phyloP scores from a whole-genome alignment of 2,888 invertebrate species.

The Glomeris marginata region DNA sequence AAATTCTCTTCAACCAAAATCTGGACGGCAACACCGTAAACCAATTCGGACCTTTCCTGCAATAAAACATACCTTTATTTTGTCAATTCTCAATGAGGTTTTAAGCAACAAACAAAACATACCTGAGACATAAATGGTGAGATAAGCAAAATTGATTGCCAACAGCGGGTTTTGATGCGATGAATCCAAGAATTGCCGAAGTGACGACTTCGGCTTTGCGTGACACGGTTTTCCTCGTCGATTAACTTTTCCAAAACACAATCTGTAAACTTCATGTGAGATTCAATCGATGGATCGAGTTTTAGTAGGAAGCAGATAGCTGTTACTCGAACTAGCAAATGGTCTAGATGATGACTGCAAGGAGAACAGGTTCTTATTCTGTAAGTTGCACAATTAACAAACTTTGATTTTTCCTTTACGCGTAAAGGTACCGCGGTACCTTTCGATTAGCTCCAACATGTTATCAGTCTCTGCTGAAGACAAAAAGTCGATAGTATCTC shows the following conservation, averaged over 20 bases:
- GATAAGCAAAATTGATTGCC: constrained; percentile 8
- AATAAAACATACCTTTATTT: too few species aligned
- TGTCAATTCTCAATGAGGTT: too few species aligned
- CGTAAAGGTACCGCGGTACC: background rate
- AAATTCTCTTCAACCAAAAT: constrained; percentile 7
- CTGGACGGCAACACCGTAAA: background rate
- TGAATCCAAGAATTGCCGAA: constrained; percentile 11
- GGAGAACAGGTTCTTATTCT: background rate
- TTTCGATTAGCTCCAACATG: background rate
- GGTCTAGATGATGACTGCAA: background rate
- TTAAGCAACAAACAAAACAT: background rate
- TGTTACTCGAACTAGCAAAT: constrained; percentile 2
- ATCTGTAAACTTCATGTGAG: too few species aligned
- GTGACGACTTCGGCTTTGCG: constrained; percentile 1
- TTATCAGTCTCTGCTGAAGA: background rate
- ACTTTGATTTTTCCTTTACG: background rate
- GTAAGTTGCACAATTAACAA: background rate
- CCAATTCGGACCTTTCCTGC: background rate
- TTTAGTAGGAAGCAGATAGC: constrained; percentile 4
- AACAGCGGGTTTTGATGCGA: constrained; percentile 5
- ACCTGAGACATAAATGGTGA: constrained; percentile 3
- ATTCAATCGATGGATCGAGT: background rate
- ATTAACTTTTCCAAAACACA: background rate
- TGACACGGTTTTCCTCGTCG: constrained; percentile 1
- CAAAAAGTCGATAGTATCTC: constrained; percentile 3